phyloP scores from a whole-genome alignment of 2,888 invertebrate species.

The Athrips mouffetella region DNA sequence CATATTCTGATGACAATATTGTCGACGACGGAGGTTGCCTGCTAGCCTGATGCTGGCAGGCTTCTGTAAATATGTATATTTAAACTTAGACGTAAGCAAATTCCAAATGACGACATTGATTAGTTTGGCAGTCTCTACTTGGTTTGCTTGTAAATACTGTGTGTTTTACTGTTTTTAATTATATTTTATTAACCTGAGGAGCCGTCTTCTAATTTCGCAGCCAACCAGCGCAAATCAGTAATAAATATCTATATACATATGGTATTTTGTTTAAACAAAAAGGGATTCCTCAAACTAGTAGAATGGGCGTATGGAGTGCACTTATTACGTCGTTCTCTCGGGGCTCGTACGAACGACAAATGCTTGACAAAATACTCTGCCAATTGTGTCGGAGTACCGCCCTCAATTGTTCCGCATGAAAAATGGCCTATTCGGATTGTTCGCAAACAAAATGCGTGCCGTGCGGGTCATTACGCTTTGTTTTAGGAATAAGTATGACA shows the following conservation, averaged over 20 bases:
- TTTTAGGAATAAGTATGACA: constrained; percentile 72
- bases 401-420: constrained; percentile 76
- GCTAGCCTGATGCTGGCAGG: no score
- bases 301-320: constrained; percentile 55
- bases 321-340: constrained; percentile 52
- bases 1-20: no score
- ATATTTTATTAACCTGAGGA: no score
- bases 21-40: no score
- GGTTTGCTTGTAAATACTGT: no score
- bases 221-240: no score
- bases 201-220: no score
- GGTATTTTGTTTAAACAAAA: not conserved
- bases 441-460: constrained; percentile 76
- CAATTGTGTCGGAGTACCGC: constrained; percentile 74
- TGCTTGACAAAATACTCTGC: constrained; percentile 76
- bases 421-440: constrained; percentile 76
- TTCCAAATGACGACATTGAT: no score
- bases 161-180: no score
- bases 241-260: not conserved
- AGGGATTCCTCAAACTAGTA: constrained; percentile 10
- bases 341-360: constrained; percentile 64
- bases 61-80: no score
- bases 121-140: no score
- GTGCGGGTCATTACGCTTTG: constrained; percentile 77
- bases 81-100: no score